These are phyloP conservation scores for Erpornis zantholeuca DNA, from an alignment of 2,113 vertebrate species.

Conservation along the genomic window DNA sequence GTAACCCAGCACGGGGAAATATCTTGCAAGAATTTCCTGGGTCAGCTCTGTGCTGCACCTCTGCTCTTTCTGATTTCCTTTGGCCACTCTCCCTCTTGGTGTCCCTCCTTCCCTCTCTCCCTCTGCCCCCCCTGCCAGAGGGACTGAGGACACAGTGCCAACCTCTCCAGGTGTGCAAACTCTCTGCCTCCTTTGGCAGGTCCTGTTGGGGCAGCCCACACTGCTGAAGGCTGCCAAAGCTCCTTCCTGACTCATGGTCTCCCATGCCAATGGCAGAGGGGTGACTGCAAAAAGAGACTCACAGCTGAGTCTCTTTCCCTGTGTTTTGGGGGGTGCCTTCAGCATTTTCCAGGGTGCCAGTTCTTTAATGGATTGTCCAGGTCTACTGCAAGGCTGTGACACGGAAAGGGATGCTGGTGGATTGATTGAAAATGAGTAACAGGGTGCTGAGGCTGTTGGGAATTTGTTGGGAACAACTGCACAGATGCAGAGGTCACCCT, in stretches of 20 bases:
- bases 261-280: background rate
- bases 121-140: background rate
- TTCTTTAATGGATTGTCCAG: background rate
- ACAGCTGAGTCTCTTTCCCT: background rate
- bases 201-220: constrained; percentile 48
- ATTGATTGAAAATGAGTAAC: background rate
- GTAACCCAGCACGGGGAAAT: constrained; percentile 8
- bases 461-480: background rate
- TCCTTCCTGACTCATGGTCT: constrained; percentile 24
- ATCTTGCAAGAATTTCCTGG: background rate
- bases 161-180: constrained; percentile 71
- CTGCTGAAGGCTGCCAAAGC: constrained; percentile 53
- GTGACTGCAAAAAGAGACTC: background rate
- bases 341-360: background rate
- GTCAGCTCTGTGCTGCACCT: background rate
- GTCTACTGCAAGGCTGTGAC: background rate
- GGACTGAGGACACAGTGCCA: background rate
- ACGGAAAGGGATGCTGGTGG: background rate
- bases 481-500: background rate
- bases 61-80: background rate
- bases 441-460: background rate
- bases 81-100: background rate
- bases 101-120: background rate
- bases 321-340: background rate
- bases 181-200: constrained; percentile 58